phyloP scores from a whole-genome alignment of 2,797 vertebrate species.

The Pipistrellus nathusii region DNA sequence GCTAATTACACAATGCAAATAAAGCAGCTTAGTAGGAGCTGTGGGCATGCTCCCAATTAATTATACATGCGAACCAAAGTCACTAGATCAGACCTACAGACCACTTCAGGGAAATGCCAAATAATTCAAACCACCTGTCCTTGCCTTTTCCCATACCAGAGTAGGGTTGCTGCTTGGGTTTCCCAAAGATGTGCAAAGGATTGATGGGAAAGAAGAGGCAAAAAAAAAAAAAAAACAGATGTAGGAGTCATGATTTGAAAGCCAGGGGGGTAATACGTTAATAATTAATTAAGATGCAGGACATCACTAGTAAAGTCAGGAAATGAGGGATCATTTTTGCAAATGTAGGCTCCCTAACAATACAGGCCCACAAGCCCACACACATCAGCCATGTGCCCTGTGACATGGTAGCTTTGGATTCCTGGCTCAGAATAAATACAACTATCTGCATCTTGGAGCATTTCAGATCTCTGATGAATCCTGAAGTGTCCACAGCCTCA shows the following conservation, averaged over 20 bases:
- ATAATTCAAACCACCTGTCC: constrained; percentile 34
- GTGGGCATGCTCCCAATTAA: constrained; percentile 60
- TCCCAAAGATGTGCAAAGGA: constrained; percentile 53
- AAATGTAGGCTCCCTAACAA: neutral
- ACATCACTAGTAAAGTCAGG: neutral
- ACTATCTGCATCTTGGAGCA: neutral
- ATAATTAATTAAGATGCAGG: constrained; percentile 26
- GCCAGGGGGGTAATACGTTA: neutral
- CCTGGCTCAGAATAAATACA: neutral
- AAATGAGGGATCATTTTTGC: neutral
- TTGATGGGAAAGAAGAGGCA: constrained; percentile 40
- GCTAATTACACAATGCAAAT: constrained; percentile 67
- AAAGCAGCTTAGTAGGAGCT: constrained; percentile 65
- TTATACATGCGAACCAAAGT: constrained; percentile 47
- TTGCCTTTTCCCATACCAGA: neutral
- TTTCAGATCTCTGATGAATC: neutral
- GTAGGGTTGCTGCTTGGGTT: neutral
- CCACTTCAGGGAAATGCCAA: constrained; percentile 42
- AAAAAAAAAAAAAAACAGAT: constrained; percentile 13
- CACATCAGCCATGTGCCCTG: neutral
- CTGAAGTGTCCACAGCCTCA: neutral
- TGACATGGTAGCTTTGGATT: neutral
- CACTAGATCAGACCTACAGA: constrained; percentile 25
- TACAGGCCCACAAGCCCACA: neutral
- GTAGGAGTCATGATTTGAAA: neutral